Percentiles rank a stretch among this genome's conserved stretches.
Evolutionary conservation across 2,888 invertebrate species (phyloP).

Genomic region (Pyrrhia umbra): DNA sequence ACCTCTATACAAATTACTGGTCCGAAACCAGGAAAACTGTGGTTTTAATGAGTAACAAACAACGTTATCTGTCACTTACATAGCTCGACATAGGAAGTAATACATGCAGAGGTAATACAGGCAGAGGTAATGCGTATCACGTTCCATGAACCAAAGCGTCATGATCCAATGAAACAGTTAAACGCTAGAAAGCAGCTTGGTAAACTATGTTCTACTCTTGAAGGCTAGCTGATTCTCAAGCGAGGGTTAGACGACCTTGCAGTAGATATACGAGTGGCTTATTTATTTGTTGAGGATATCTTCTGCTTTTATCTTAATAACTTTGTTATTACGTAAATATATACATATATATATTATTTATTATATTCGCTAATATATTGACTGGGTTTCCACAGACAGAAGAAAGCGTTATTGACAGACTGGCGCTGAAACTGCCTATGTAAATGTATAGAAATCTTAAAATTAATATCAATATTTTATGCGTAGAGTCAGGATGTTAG

Average conservation of each 20-base stretch:
- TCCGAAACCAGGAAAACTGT: too few relatives aligned
- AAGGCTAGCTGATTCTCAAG: not conserved
- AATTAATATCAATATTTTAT: too few relatives aligned
- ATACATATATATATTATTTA: not conserved
- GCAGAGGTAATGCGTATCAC: not conserved
- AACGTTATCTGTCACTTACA: too few relatives aligned
- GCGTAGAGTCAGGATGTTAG: too few relatives aligned
- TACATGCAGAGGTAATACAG: too few relatives aligned
- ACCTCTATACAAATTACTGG: too few relatives aligned
- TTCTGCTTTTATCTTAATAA: slow-evolving; percentile 10
- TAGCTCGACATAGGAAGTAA: too few relatives aligned
- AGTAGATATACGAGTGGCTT: not conserved
- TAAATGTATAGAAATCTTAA: too few relatives aligned
- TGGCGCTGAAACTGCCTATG: too few relatives aligned
- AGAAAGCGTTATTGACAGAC: too few relatives aligned
- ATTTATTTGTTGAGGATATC: slow-evolving; percentile 26
- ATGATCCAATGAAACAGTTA: not conserved
- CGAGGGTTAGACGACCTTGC: not conserved
- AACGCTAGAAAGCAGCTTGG: not conserved
- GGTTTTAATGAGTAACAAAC: too few relatives aligned
- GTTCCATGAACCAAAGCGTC: slow-evolving; percentile 2
- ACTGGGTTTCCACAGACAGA: too few relatives aligned
- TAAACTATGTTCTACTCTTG: not conserved
- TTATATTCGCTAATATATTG: not conserved
- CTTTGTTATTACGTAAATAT: not conserved